Evolutionary conservation across 2,888 invertebrate genomes (phyloP).

Genomic region (Callyntrura guangdongensis): DNA sequence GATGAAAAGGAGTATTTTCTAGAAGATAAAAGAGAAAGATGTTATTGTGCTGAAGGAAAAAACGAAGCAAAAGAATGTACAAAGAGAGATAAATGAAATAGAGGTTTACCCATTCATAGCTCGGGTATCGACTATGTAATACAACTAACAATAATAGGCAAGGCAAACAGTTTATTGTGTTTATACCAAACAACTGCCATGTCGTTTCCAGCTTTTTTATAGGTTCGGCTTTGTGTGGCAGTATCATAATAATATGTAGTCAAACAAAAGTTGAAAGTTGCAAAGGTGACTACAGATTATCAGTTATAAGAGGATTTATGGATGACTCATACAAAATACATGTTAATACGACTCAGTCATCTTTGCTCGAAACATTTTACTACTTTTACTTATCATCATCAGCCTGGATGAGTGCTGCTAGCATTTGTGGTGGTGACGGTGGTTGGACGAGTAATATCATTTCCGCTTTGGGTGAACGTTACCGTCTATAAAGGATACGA

Average conservation of each 20-base stretch:
- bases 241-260: conserved; percentile 14
- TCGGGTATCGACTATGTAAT: neutral
- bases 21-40: conserved; percentile 50
- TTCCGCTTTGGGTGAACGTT: conserved; percentile 6
- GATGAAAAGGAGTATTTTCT: conserved; percentile 55
- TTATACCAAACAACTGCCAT: conserved; percentile 29
- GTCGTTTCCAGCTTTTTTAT: conserved; percentile 24
- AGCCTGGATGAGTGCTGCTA: neutral
- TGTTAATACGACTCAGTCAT: conserved; percentile 9
- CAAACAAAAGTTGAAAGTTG: conserved; percentile 52
- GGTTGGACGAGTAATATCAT: conserved; percentile 13
- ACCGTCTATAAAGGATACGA: neutral
- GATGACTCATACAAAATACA: conserved; percentile 73
- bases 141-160: neutral
- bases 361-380: neutral
- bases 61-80: conserved; percentile 24
- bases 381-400: conserved; percentile 8
- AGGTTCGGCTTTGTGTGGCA: neutral
- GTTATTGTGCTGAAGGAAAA: conserved; percentile 22
- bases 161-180: conserved; percentile 2
- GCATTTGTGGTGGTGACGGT: conserved; percentile 17
- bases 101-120: conserved; percentile 15
- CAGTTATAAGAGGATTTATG: conserved; percentile 74
- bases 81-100: neutral
- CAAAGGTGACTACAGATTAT: conserved; percentile 70